Conservation (phyloP, 2,888 invertebrate species). For the Philereme transversata region DNA sequence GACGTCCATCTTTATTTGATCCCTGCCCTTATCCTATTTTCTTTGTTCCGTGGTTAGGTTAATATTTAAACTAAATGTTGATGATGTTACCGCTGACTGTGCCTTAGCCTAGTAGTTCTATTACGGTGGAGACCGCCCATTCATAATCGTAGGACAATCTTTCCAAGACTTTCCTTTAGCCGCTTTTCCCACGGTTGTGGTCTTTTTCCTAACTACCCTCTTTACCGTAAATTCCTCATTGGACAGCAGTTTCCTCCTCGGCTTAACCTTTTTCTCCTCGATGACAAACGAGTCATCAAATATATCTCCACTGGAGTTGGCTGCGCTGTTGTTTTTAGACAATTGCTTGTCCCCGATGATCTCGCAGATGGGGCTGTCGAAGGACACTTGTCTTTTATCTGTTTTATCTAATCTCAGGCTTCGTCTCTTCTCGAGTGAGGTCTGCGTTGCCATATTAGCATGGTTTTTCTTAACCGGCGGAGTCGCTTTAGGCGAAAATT, state of each 20-base stretch:
- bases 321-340: conserved; percentile 39
- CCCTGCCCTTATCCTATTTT: no score
- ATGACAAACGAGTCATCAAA: conserved; percentile 74
- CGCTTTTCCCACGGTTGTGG: conserved; percentile 48
- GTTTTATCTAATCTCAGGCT: conserved; percentile 42
- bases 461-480: conserved; percentile 72
- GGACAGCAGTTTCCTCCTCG: conserved; percentile 62
- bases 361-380: conserved; percentile 69
- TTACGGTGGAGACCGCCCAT: conserved; percentile 68
- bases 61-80: no score
- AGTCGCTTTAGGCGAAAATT: conserved; percentile 63
- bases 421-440: conserved; percentile 60
- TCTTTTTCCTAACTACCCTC: conserved; percentile 68
- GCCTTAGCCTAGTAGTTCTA: conserved; percentile 26
- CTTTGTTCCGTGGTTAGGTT: no score
- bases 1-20: no score
- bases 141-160: conserved; percentile 63
- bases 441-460: conserved; percentile 71
- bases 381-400: conserved; percentile 59
- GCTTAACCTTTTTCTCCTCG: conserved; percentile 64
- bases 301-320: conserved; percentile 70
- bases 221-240: conserved; percentile 65
- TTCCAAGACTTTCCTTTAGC: conserved; percentile 66
- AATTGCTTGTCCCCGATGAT: conserved; percentile 55
- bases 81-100: no score